Percentiles rank a stretch among this genome's conserved stretches.
Conservation (phyloP, 2,797 vertebrate species). For the Chiloscyllium punctatum region DNA sequence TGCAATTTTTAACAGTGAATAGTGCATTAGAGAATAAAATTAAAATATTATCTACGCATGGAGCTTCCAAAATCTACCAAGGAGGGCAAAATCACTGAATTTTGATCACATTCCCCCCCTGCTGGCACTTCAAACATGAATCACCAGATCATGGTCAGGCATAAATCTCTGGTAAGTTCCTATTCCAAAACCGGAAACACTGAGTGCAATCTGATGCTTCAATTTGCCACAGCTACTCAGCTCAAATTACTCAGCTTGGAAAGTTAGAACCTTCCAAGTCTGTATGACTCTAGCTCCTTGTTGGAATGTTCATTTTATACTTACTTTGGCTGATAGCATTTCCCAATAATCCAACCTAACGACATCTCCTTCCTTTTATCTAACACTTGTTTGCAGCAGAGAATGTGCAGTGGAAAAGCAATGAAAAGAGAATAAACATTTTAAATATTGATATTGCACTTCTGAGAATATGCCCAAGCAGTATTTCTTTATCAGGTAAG, state of each 20-base stretch:
- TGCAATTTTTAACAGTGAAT: neutral
- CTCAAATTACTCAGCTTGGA: neutral
- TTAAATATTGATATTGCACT: neutral
- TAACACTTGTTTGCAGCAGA: neutral
- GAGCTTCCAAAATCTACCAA: neutral
- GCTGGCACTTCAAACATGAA: neutral
- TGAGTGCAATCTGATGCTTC: neutral
- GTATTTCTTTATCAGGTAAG: neutral
- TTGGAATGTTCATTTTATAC: neutral
- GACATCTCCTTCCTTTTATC: neutral
- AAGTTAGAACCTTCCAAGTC: neutral
- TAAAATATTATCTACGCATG: neutral
- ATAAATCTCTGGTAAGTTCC: neutral
- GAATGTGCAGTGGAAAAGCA: neutral
- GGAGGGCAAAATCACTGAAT: neutral
- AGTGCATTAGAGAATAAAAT: neutral
- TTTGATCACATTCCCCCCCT: neutral
- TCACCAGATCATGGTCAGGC: neutral
- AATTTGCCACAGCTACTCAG: neutral
- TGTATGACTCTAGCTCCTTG: neutral
- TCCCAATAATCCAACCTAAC: neutral
- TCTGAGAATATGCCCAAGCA: neutral
- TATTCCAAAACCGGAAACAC: neutral
- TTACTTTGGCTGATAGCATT: neutral
- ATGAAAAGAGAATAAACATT: neutral